phyloP scores from a whole-genome alignment of 2,888 invertebrate species.

The Corythucha ciliata region DNA sequence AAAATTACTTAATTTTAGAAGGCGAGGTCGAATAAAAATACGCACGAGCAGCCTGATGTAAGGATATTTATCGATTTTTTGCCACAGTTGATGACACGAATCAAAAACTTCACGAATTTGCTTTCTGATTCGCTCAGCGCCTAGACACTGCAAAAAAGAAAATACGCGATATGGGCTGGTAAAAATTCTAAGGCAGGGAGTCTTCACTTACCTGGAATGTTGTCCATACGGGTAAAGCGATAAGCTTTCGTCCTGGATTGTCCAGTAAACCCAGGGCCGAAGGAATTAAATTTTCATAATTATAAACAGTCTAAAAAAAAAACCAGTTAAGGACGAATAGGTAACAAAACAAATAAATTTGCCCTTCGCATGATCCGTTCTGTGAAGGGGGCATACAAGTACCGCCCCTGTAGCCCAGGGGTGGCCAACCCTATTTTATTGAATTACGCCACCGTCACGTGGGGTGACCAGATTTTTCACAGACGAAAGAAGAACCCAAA shows the following conservation, averaged over 20 bases:
- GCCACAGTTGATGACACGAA: slow-evolving; percentile 54
- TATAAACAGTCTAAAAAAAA: slow-evolving; percentile 35
- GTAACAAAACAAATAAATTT: too few species aligned
- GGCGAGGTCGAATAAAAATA: too few species aligned
- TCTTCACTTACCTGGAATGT: slow-evolving; percentile 49
- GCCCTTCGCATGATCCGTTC: too few species aligned
- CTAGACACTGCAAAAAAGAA: slow-evolving; percentile 41
- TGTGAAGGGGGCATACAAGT: too few species aligned
- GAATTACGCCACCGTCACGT: too few species aligned
- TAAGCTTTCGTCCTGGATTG: slow-evolving; percentile 41
- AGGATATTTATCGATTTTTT: slow-evolving; percentile 52
- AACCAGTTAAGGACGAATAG: too few species aligned
- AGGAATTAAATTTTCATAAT: slow-evolving; percentile 27
- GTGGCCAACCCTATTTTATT: too few species aligned
- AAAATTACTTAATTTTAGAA: slow-evolving; percentile 15
- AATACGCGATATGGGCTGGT: slow-evolving; percentile 18
- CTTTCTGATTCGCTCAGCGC: slow-evolving; percentile 57
- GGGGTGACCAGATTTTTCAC: too few species aligned
- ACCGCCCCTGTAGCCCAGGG: too few species aligned
- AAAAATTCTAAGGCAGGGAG: slow-evolving; percentile 16
- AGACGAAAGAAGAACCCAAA: too few species aligned
- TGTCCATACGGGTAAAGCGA: slow-evolving; percentile 77
- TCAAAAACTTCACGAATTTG: slow-evolving; percentile 67
- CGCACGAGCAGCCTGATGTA: slow-evolving; percentile 63
- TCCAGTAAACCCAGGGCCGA: slow-evolving; percentile 27